A percentile compares a stretch with the other conserved stretches of the same genome.
These are phyloP conservation scores for Bombus pyrosoma DNA, from an alignment of 1,140 invertebrate genomes.

Conservation along the genomic window DNA sequence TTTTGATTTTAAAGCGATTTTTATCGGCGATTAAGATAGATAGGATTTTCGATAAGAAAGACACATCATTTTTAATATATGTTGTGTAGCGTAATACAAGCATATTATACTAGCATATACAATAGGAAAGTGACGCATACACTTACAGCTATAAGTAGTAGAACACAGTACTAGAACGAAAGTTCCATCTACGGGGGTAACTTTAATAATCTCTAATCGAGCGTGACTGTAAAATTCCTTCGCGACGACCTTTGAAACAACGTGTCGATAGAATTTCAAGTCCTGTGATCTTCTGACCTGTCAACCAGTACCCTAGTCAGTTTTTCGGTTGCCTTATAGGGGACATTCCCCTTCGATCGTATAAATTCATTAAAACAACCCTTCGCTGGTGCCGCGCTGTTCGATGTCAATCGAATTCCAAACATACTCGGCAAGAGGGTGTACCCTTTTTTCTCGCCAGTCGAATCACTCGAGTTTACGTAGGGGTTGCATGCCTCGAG, in stretches of 20 bases:
- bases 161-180: background rate
- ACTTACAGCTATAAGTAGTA: too few species aligned
- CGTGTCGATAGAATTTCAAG: constrained; percentile 48
- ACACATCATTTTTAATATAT: too few species aligned
- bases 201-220: constrained; percentile 11
- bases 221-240: constrained; percentile 27
- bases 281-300: constrained; percentile 30
- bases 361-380: constrained; percentile 80
- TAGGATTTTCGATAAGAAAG: too few species aligned
- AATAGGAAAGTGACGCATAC: too few species aligned
- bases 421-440: constrained; percentile 59
- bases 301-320: constrained; percentile 15
- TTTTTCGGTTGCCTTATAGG: constrained; percentile 29
- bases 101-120: too few species aligned
- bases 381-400: constrained; percentile 65
- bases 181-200: background rate
- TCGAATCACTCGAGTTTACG: constrained; percentile 44
- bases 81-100: too few species aligned
- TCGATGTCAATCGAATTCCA: constrained; percentile 73
- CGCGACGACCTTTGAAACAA: constrained; percentile 20
- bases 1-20: too few species aligned
- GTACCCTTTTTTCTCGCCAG: constrained; percentile 48
- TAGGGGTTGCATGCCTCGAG: constrained; percentile 25
- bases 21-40: too few species aligned
- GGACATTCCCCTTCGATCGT: constrained; percentile 46